These are phyloP conservation scores for Protomyctophum bolini DNA, from an alignment of 2,113 vertebrate genomes.

Conservation along the genomic window DNA sequence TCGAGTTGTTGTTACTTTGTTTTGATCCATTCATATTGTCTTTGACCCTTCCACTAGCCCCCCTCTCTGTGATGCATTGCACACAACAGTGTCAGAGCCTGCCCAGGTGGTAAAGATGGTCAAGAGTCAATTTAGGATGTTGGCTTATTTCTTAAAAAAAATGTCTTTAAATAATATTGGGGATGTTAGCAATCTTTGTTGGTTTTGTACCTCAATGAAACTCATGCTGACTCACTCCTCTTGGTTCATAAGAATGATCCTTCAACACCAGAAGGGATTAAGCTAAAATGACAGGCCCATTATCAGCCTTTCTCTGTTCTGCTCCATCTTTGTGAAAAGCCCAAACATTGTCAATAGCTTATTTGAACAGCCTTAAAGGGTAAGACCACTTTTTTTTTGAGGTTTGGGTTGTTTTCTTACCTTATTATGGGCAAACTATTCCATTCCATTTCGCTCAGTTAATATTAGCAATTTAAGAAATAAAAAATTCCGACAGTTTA, in stretches of 20 bases:
- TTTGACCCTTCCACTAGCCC: background rate
- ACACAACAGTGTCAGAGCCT: too few relatives aligned
- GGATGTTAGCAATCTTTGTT: background rate
- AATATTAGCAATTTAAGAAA: too few relatives aligned
- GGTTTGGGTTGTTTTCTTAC: too few relatives aligned
- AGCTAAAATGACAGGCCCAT: conserved; percentile 46
- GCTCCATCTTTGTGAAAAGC: conserved; percentile 29
- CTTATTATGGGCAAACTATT: too few relatives aligned
- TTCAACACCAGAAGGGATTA: conserved; percentile 1
- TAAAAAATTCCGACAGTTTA: too few relatives aligned
- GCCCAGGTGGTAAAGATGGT: too few relatives aligned
- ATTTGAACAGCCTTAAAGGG: conserved; percentile 46
- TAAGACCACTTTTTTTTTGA: too few relatives aligned
- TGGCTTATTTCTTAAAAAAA: too few relatives aligned
- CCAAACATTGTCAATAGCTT: conserved; percentile 42
- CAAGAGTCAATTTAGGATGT: too few relatives aligned
- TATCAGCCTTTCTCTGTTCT: conserved; percentile 40
- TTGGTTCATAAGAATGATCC: conserved; percentile 3
- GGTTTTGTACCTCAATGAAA: conserved; percentile 12
- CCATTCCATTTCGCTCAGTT: too few relatives aligned
- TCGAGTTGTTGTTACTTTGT: conserved; percentile 8
- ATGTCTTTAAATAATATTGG: too few relatives aligned
- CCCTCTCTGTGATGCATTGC: background rate
- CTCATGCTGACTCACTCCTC: conserved; percentile 6
- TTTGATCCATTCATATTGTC: conserved; percentile 8